Evolutionary conservation across 1,140 invertebrate species (phyloP).

Genomic region (Bacillus rossius): DNA sequence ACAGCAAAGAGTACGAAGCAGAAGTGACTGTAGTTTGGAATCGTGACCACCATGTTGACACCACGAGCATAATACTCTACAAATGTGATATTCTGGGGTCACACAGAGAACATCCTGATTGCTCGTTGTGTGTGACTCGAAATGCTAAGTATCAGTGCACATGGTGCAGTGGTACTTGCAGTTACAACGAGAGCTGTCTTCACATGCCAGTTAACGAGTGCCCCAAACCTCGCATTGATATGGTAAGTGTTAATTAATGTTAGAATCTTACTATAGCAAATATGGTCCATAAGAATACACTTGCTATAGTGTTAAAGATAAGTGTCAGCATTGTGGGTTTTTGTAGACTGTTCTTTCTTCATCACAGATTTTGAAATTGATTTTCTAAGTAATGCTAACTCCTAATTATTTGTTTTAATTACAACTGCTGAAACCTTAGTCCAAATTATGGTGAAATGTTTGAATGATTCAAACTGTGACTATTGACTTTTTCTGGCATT

Average conservation of each 20-base stretch:
- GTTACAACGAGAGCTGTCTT: slow-evolving; percentile 74
- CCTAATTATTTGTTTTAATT: no score
- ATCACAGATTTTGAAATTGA: no score
- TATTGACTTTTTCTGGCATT: no score
- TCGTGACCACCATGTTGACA: slow-evolving; percentile 86
- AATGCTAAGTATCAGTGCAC: slow-evolving; percentile 84
- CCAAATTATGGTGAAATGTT: no score
- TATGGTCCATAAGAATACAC: no score
- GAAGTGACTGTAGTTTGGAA: slow-evolving; percentile 90
- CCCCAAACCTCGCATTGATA: slow-evolving; percentile 87
- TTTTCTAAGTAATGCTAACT: no score
- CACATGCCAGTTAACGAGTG: slow-evolving; percentile 71
- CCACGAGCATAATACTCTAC: slow-evolving; percentile 83
- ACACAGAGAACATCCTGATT: slow-evolving; percentile 87
- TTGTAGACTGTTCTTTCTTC: no score
- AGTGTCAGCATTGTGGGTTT: no score
- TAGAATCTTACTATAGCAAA: no score
- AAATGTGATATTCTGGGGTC: slow-evolving; percentile 92
- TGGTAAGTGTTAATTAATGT: slow-evolving; percentile 57
- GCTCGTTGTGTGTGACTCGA: slow-evolving; percentile 87
- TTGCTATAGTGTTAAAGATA: no score
- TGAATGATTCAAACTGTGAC: no score
- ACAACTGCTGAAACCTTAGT: no score
- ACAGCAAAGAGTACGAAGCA: slow-evolving; percentile 79
- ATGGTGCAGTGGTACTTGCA: slow-evolving; percentile 87